These are phyloP conservation scores for Ditylenchus dipsaci DNA, from an alignment of 1,140 invertebrate species.

Conservation along the genomic window DNA sequence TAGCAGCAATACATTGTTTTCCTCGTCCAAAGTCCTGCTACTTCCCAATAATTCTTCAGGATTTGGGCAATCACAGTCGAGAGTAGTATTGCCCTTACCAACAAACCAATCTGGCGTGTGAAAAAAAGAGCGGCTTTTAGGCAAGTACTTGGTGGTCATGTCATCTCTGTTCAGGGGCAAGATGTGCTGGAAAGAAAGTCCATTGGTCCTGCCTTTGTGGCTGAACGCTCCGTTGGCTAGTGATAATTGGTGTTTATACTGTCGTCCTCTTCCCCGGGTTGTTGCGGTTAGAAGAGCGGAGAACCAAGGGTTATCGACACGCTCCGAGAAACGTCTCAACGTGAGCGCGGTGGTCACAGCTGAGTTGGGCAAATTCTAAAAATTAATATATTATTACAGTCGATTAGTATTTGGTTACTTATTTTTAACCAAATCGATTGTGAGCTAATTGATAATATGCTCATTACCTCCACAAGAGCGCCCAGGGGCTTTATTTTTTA, in stretches of 20 bases:
- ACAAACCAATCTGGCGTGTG: background rate
- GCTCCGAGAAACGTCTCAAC: conserved; percentile 20
- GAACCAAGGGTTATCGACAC: conserved; percentile 36
- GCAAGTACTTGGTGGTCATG: background rate
- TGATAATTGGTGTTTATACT: background rate
- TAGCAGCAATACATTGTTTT: background rate
- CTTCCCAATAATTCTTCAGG: background rate
- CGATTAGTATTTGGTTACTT: too few species aligned
- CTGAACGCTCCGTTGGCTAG: background rate
- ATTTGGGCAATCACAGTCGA: background rate
- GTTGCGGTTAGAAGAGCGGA: conserved; percentile 32
- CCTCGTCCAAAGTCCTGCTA: background rate
- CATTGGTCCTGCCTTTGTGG: background rate
- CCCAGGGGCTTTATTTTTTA: too few species aligned
- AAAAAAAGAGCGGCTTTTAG: background rate
- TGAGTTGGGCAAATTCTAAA: conserved; percentile 1
- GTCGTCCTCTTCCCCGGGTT: background rate
- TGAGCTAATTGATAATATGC: too few species aligned
- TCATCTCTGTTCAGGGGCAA: background rate
- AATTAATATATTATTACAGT: too few species aligned
- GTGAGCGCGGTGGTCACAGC: background rate
- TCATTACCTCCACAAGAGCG: too few species aligned
- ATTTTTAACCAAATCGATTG: too few species aligned
- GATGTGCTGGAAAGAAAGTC: background rate
- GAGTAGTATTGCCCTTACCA: background rate